phyloP scores from a whole-genome alignment of 2,888 invertebrate genomes.

The Ectobius pallidus region DNA sequence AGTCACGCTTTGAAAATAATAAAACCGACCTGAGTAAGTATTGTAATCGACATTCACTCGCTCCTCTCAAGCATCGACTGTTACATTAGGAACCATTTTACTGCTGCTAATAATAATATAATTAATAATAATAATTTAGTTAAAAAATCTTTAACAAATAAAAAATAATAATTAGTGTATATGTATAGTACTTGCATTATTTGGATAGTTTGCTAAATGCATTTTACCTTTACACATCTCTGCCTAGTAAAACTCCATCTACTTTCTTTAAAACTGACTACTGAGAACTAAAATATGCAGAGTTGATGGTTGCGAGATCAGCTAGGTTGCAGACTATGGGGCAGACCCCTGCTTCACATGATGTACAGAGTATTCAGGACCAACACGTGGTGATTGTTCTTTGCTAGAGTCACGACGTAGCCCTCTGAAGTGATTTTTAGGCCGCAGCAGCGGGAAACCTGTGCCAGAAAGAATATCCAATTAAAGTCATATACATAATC shows the following conservation, averaged over 20 bases:
- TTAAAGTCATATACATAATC: too few species aligned
- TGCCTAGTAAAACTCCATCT: slow-evolving; percentile 38
- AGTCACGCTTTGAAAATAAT: slow-evolving; percentile 51
- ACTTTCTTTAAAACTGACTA: slow-evolving; percentile 28
- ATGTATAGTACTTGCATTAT: slow-evolving; percentile 31
- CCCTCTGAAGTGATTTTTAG: slow-evolving; percentile 97
- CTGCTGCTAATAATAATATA: slow-evolving; percentile 46
- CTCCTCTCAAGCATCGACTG: slow-evolving; percentile 47
- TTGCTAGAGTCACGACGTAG: slow-evolving; percentile 94
- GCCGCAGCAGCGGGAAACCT: slow-evolving; percentile 98
- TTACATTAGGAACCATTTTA: slow-evolving; percentile 48
- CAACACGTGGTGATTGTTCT: slow-evolving; percentile 98
- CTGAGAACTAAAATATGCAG: slow-evolving; percentile 13
- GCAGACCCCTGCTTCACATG: slow-evolving; percentile 68
- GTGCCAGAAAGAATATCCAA: too few species aligned
- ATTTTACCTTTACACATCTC: slow-evolving; percentile 13
- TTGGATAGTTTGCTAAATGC: slow-evolving; percentile 42
- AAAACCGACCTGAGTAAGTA: slow-evolving; percentile 58
- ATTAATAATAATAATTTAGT: slow-evolving; percentile 46
- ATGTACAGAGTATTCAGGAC: slow-evolving; percentile 94
- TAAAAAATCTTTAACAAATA: slow-evolving; percentile 32
- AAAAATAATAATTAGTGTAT: slow-evolving; percentile 38
- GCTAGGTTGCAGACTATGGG: slow-evolving; percentile 23
- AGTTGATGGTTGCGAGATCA: slow-evolving; percentile 31
- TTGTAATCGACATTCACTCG: slow-evolving; percentile 50